phyloP scores from a whole-genome alignment of 2,113 vertebrate genomes.

The Haplochromis burtoni region DNA sequence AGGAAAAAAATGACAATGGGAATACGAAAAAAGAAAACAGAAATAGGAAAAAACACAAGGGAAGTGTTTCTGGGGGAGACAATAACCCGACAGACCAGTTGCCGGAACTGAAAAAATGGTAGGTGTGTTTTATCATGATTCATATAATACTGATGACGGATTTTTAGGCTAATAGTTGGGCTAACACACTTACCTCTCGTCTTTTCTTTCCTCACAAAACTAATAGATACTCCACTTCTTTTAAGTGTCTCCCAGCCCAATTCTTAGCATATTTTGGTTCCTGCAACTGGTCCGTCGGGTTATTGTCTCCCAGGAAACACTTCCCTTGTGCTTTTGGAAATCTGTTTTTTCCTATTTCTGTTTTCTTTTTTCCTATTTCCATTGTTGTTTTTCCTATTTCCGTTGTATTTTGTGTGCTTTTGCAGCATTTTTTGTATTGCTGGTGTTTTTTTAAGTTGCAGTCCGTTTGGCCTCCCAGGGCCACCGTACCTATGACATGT shows the following conservation, averaged over 20 bases:
- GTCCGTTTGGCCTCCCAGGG: neutral
- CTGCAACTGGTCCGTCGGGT: neutral
- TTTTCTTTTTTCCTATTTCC: neutral
- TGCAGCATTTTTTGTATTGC: accelerated
- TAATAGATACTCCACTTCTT: neutral
- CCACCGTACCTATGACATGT: neutral
- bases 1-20: neutral
- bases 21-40: neutral
- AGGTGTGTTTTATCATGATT: neutral
- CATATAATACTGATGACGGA: neutral
- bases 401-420: neutral
- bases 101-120: neutral
- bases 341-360: neutral
- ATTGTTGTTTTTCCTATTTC: neutral
- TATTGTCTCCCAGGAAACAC: neutral
- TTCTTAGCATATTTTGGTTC: neutral
- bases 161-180: neutral
- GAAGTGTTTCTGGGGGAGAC: neutral
- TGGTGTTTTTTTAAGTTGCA: neutral
- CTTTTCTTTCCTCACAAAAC: neutral
- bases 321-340: neutral
- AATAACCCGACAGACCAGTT: neutral
- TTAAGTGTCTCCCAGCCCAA: neutral
- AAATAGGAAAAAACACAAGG: neutral
- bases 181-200: neutral